Conservation (phyloP, 2,888 invertebrate genomes). For the Spilarctia lutea region DNA sequence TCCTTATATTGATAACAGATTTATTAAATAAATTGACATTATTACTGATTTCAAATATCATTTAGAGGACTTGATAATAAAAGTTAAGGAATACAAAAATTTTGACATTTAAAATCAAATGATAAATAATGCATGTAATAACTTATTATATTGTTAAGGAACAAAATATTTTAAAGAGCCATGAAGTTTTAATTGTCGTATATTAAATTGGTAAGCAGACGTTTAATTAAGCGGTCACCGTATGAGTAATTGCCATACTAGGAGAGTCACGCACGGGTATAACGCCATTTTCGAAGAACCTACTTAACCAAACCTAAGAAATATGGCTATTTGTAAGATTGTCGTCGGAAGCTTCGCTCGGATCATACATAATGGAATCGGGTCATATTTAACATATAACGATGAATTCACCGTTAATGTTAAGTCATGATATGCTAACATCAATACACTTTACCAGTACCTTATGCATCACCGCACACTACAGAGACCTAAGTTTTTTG, state of each 20-base stretch:
- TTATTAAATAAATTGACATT: not conserved
- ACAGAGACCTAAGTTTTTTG: too few species aligned
- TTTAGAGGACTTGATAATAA: not conserved
- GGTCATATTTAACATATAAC: not conserved
- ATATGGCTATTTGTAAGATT: not conserved
- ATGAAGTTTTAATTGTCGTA: not conserved
- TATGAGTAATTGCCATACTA: not conserved
- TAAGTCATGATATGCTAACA: too few species aligned
- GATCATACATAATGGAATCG: not conserved
- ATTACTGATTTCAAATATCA: not conserved
- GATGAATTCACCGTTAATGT: not conserved
- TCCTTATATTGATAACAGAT: not conserved
- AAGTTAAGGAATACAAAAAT: not conserved
- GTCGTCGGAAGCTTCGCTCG: not conserved
- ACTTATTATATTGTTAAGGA: not conserved
- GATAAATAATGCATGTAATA: not conserved
- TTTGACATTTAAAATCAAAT: not conserved
- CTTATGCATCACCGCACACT: too few species aligned
- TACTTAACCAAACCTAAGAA: not conserved
- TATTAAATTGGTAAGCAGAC: not conserved
- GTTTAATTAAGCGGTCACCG: not conserved
- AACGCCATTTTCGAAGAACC: not conserved
- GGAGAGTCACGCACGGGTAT: not conserved
- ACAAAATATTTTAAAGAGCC: not conserved
- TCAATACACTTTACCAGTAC: too few species aligned